phyloP scores from a whole-genome alignment of 35 echinoderm and acorn worm genomes.

The Diadema setosum region DNA sequence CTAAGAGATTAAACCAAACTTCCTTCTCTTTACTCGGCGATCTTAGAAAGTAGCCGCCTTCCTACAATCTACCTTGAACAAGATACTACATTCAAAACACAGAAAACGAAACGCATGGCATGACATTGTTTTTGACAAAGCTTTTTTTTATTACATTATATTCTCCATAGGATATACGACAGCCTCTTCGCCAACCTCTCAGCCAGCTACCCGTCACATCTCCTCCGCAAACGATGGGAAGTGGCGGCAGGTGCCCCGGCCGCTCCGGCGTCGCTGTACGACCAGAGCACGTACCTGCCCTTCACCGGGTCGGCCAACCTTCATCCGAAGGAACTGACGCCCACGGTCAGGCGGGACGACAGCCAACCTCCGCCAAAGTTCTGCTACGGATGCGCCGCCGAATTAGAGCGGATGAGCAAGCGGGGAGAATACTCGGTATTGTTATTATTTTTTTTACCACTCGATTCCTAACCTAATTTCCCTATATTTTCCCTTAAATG shows the following conservation, averaged over 20 bases:
- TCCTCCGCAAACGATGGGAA: constrained; percentile 21
- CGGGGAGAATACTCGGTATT: not conserved
- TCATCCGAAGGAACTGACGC: constrained; percentile 30
- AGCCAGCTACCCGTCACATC: constrained; percentile 16
- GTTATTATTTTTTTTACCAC: not conserved
- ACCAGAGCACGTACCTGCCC: constrained; percentile 15
- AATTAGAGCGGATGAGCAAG: not conserved
- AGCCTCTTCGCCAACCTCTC: constrained; percentile 38
- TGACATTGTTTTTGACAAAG: too few species aligned
- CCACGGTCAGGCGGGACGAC: constrained; percentile 11
- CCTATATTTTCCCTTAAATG: too few species aligned
- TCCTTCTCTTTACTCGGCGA: too few species aligned
- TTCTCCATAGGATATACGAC: constrained; percentile 22
- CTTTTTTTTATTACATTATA: too few species aligned
- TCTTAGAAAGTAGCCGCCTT: too few species aligned
- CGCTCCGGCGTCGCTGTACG: not conserved
- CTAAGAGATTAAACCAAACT: too few species aligned
- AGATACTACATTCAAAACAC: too few species aligned
- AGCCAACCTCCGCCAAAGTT: constrained; percentile 1
- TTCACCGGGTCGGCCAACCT: constrained; percentile 30
- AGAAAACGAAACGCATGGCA: too few species aligned
- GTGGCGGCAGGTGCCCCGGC: not conserved
- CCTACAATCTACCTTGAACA: too few species aligned
- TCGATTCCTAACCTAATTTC: too few species aligned
- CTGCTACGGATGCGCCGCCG: constrained; percentile 25